A percentile compares a stretch with the other conserved stretches of the same genome.
Evolutionary conservation across 2,113 vertebrate genomes (phyloP).

Genomic region (Scolopax mira): DNA sequence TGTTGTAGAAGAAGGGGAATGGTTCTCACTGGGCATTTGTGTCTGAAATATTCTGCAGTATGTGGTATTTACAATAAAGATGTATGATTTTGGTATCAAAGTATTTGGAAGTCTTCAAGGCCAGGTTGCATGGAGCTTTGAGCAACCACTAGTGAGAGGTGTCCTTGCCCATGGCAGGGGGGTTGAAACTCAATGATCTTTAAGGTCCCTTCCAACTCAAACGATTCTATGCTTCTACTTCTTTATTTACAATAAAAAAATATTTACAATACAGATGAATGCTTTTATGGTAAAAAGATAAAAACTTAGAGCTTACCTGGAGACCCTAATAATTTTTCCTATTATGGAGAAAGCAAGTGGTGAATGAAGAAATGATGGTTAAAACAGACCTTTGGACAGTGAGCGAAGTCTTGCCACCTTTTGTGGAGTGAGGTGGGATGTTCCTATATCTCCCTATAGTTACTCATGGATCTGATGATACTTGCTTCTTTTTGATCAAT

Average conservation of each 20-base stretch:
- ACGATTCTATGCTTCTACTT: too few species aligned
- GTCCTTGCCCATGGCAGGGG: too few species aligned
- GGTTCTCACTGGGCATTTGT: neutral
- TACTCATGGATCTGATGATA: neutral
- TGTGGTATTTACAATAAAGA: neutral
- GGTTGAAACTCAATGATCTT: too few species aligned
- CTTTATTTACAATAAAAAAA: neutral
- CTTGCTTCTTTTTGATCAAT: neutral
- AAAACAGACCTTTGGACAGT: neutral
- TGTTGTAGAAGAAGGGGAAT: neutral
- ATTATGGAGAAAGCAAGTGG: neutral
- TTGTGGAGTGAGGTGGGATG: neutral
- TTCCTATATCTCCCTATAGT: neutral
- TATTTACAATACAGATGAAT: neutral
- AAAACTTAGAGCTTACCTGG: neutral
- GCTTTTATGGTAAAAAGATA: neutral
- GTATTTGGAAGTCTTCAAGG: too few species aligned
- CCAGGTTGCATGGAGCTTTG: too few species aligned
- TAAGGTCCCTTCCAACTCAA: too few species aligned
- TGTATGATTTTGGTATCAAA: too few species aligned
- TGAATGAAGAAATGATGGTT: neutral
- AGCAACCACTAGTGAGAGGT: too few species aligned
- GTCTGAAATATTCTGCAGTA: neutral
- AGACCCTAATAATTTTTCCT: neutral
- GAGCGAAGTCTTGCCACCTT: fast-evolving